These are phyloP conservation scores for Pygoscelis antarcticus DNA, from an alignment of 2,113 vertebrate species.

Conservation along the genomic window DNA sequence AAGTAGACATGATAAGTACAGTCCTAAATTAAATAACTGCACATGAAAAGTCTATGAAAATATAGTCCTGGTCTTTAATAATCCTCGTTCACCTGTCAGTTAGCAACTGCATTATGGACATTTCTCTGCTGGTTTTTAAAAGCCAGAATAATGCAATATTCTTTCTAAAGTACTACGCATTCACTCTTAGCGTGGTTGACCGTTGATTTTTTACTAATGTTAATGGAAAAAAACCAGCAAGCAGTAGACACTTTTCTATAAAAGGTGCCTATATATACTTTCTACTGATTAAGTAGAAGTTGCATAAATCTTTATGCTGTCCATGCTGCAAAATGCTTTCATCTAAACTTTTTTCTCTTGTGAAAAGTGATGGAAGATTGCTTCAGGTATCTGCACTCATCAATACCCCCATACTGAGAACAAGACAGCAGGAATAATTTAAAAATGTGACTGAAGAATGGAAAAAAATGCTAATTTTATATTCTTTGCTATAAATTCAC, in stretches of 20 bases:
- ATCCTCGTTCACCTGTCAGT: background rate
- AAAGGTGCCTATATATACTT: background rate
- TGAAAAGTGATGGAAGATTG: background rate
- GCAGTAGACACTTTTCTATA: background rate
- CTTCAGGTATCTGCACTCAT: background rate
- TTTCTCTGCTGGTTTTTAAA: background rate
- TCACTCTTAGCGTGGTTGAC: background rate
- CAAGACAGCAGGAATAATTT: background rate
- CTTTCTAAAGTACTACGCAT: background rate
- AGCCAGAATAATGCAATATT: background rate
- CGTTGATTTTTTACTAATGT: background rate
- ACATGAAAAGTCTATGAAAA: background rate
- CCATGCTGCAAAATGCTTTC: background rate
- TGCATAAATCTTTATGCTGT: background rate
- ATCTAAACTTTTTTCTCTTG: background rate
- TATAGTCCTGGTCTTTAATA: background rate
- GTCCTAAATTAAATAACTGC: background rate
- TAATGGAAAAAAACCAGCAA: background rate
- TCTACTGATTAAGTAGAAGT: background rate
- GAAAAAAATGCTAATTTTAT: background rate
- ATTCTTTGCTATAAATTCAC: background rate
- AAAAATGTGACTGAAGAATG: background rate
- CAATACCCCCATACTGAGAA: background rate
- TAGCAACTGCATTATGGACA: background rate
- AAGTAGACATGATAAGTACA: background rate